Percentiles rank a stretch among this genome's conserved stretches.
Conservation (phyloP, 2,113 vertebrate species). For the Chaenogobius annularis region DNA sequence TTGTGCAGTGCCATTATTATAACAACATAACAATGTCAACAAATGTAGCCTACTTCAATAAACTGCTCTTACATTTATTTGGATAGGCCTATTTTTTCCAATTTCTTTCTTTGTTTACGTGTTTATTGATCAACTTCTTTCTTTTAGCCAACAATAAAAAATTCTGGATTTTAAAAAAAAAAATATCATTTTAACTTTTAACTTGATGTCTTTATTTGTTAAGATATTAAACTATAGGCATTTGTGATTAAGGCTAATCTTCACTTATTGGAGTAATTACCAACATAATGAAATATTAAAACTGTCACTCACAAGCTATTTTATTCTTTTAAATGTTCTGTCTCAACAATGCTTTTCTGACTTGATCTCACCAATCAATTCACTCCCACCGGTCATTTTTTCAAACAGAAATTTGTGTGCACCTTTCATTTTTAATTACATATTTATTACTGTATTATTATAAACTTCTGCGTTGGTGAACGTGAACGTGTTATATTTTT, state of each 20-base stretch:
- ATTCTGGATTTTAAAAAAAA: background rate
- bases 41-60: background rate
- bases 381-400: background rate
- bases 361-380: background rate
- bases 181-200: background rate
- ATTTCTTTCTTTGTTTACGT: background rate
- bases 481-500: conserved; percentile 10
- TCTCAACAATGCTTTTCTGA: background rate
- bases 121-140: background rate
- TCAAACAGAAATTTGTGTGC: background rate
- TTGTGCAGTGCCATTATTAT: background rate
- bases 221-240: background rate
- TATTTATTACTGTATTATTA: background rate
- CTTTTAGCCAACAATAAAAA: background rate
- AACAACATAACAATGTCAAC: background rate
- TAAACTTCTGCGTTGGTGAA: conserved; percentile 2
- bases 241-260: background rate
- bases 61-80: too few relatives aligned
- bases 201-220: background rate
- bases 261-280: background rate
- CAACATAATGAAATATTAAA: background rate
- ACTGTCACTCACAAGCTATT: background rate
- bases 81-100: background rate
- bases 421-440: background rate
- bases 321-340: background rate